These are phyloP conservation scores for Drosophila micromelanica DNA, from an alignment of 1,140 invertebrate genomes.

Conservation along the genomic window DNA sequence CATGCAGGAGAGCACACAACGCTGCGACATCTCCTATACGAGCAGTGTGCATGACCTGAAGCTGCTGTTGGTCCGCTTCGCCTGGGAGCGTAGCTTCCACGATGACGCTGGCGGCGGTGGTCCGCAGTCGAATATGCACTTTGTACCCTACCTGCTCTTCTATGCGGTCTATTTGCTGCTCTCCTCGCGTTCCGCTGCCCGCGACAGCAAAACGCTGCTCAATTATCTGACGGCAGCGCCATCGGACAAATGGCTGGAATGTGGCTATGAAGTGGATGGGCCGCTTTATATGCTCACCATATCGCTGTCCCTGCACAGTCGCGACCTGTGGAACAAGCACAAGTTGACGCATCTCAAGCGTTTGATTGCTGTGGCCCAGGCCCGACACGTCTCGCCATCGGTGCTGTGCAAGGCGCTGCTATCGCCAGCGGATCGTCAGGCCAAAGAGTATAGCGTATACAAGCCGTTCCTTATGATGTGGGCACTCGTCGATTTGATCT, in stretches of 20 bases:
- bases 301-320: conserved; percentile 91
- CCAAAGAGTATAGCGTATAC: conserved; percentile 92
- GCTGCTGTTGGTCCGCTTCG: conserved; percentile 94
- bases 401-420: conserved; percentile 85
- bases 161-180: conserved; percentile 94
- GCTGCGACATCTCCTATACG: conserved; percentile 94
- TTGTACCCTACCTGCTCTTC: conserved; percentile 97
- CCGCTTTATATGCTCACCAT: conserved; percentile 94
- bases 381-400: conserved; percentile 87
- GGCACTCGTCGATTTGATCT: conserved; percentile 91
- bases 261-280: conserved; percentile 94
- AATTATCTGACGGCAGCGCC: conserved; percentile 88
- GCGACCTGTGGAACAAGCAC: conserved; percentile 88
- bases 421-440: conserved; percentile 84
- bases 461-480: conserved; percentile 95
- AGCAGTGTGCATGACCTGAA: conserved; percentile 98
- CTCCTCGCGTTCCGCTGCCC: conserved; percentile 80
- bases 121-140: conserved; percentile 98
- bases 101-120: conserved; percentile 98
- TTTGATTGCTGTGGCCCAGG: conserved; percentile 91
- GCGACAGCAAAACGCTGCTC: conserved; percentile 90
- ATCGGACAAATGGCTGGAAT: conserved; percentile 89
- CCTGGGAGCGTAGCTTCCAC: conserved; percentile 97
- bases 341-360: conserved; percentile 91
- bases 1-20: conserved; percentile 93